These are phyloP conservation scores for Channallabes apus DNA, from an alignment of 2,797 vertebrate species.

Conservation along the genomic window DNA sequence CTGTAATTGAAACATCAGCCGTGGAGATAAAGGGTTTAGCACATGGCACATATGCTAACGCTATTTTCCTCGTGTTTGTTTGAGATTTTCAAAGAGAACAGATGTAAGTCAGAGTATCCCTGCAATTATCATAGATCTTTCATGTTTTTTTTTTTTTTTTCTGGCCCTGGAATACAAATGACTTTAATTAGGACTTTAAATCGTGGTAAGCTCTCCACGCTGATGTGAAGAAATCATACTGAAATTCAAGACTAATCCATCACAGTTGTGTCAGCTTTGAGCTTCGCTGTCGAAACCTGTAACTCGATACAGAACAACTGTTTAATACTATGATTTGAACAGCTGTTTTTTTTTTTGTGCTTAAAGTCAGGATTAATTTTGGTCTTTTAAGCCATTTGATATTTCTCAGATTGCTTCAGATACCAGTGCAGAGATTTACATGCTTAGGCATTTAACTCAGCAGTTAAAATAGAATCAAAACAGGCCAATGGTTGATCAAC, in stretches of 20 bases:
- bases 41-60: constrained; percentile 23
- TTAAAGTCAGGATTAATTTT: constrained; percentile 7
- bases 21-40: constrained; percentile 30
- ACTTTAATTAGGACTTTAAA: constrained; percentile 23
- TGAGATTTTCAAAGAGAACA: constrained; percentile 15
- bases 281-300: constrained; percentile 13
- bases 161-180: constrained; percentile 15
- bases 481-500: background rate
- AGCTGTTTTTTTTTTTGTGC: background rate
- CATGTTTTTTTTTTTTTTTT: constrained; percentile 14
- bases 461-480: background rate
- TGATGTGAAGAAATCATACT: constrained; percentile 30
- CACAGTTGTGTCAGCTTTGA: constrained; percentile 14
- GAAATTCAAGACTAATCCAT: constrained; percentile 34
- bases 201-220: background rate
- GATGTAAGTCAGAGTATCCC: constrained; percentile 24
- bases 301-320: background rate
- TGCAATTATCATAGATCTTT: constrained; percentile 21
- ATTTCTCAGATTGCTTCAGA: constrained; percentile 6
- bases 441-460: background rate
- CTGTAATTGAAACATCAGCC: constrained; percentile 54
- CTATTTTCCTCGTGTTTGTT: constrained; percentile 24
- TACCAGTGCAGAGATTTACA: background rate
- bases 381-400: background rate
- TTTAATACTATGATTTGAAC: background rate